Evolutionary conservation across 2,113 vertebrate species (phyloP).

Genomic region (Sander lucioperca): DNA sequence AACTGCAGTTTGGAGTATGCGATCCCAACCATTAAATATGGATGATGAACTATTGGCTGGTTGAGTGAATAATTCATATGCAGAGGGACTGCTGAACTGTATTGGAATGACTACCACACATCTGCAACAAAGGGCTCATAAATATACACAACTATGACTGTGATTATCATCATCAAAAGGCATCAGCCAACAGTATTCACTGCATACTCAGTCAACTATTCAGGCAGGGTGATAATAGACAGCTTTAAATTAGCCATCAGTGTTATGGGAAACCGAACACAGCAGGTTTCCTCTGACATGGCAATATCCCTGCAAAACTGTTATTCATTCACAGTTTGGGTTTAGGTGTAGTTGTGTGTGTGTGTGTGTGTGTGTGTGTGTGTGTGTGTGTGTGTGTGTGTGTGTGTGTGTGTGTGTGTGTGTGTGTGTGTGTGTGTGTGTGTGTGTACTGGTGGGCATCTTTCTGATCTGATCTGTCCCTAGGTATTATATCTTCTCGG

Average conservation of each 20-base stretch:
- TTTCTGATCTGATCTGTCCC: slow-evolving; percentile 43
- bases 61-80: slow-evolving; percentile 80
- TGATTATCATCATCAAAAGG: slow-evolving; percentile 51
- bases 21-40: slow-evolving; percentile 78
- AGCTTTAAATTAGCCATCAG: slow-evolving; percentile 18
- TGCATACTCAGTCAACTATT: slow-evolving; percentile 2
- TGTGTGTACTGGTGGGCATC: neutral
- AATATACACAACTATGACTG: slow-evolving; percentile 59
- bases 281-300: slow-evolving; percentile 42
- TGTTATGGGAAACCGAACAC: slow-evolving; percentile 21
- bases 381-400: neutral
- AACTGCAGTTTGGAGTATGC: slow-evolving; percentile 57
- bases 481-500: slow-evolving; percentile 20
- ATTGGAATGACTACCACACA: slow-evolving; percentile 59
- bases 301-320: slow-evolving; percentile 8
- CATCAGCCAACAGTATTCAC: slow-evolving; percentile 4
- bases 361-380: neutral
- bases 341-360: neutral
- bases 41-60: slow-evolving; percentile 75
- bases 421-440: neutral
- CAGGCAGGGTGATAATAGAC: slow-evolving; percentile 1
- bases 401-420: neutral
- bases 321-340: slow-evolving; percentile 14
- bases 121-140: slow-evolving; percentile 59
- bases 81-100: slow-evolving; percentile 46